These are phyloP conservation scores for Cyaniris semiargus DNA, from an alignment of 2,888 invertebrate species.

Conservation along the genomic window DNA sequence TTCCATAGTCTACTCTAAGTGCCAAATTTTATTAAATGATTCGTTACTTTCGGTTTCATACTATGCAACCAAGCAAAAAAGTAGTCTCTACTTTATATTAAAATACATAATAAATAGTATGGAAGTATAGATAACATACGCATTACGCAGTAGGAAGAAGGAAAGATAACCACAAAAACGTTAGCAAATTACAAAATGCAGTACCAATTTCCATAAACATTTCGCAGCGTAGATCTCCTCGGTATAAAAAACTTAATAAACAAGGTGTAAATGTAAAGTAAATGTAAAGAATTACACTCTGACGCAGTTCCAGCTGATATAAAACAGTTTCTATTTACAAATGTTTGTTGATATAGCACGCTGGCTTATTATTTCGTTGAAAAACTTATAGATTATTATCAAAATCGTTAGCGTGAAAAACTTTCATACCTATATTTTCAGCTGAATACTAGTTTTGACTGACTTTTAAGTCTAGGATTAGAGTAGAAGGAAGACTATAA, in stretches of 20 bases:
- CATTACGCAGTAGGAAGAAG: neutral
- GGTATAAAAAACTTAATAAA: slow-evolving; percentile 23
- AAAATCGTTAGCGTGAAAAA: neutral
- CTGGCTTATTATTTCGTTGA: slow-evolving; percentile 25
- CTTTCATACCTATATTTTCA: neutral
- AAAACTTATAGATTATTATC: slow-evolving; percentile 2
- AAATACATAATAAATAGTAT: too few species aligned
- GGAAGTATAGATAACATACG: neutral
- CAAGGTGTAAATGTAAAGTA: slow-evolving; percentile 17
- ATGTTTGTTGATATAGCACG: slow-evolving; percentile 31
- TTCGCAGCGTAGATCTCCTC: neutral
- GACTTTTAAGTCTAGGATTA: neutral
- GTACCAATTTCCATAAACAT: slow-evolving; percentile 3
- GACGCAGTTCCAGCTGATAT: slow-evolving; percentile 30
- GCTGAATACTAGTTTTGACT: neutral
- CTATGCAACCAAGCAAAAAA: too few species aligned
- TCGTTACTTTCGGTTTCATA: too few species aligned
- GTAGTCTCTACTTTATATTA: too few species aligned
- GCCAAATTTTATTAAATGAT: too few species aligned
- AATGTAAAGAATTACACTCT: slow-evolving; percentile 23
- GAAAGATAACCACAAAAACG: neutral
- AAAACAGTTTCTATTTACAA: slow-evolving; percentile 32
- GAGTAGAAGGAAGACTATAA: neutral
- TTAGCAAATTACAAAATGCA: neutral
- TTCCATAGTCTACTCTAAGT: too few species aligned